Evolutionary conservation across 2,888 invertebrate species (phyloP).

Genomic region (Frankliniella fusca): DNA sequence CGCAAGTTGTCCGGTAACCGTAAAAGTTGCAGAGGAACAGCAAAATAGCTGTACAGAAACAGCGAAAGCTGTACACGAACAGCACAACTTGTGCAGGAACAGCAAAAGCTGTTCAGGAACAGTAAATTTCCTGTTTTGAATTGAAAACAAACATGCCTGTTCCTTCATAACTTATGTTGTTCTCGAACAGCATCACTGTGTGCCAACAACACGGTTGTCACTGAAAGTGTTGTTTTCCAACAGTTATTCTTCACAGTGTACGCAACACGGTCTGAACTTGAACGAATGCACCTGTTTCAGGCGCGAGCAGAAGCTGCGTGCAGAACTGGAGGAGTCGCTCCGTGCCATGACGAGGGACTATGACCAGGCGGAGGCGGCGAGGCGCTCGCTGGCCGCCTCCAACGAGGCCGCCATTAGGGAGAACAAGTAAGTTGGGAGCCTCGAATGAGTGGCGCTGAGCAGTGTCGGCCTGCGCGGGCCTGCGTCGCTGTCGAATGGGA

Average conservation of each 20-base stretch:
- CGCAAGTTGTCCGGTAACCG: too few relatives aligned
- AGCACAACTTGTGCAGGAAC: too few relatives aligned
- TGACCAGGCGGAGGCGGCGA: background rate
- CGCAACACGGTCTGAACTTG: background rate
- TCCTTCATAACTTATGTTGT: too few relatives aligned
- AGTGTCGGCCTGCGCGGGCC: background rate
- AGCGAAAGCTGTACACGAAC: too few relatives aligned
- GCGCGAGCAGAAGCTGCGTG: background rate
- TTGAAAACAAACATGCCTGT: too few relatives aligned
- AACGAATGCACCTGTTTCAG: background rate
- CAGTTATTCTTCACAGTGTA: too few relatives aligned
- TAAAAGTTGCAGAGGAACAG: too few relatives aligned
- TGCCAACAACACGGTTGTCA: too few relatives aligned
- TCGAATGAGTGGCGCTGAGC: background rate
- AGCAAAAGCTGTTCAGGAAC: too few relatives aligned
- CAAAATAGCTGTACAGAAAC: too few relatives aligned
- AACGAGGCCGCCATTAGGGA: background rate
- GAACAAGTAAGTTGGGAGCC: background rate
- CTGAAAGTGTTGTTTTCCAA: background rate
- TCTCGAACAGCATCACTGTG: too few relatives aligned
- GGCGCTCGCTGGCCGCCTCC: background rate
- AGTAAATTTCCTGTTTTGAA: too few relatives aligned
- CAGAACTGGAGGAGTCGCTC: slow-evolving; percentile 1
- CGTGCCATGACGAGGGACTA: background rate
- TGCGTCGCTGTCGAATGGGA: background rate